phyloP scores from a whole-genome alignment of 2,113 vertebrate genomes.

The Daboia siamensis region DNA sequence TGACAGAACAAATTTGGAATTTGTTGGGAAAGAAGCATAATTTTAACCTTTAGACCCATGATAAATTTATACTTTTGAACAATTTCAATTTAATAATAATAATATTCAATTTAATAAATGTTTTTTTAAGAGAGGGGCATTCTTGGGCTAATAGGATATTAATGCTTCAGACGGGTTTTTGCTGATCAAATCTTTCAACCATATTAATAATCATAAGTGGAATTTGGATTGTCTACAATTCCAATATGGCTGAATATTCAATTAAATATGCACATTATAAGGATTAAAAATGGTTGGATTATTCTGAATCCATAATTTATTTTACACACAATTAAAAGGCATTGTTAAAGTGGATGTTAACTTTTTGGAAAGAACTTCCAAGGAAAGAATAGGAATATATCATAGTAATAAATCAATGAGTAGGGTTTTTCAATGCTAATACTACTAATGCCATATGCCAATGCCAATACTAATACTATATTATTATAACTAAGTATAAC shows the following conservation, averaged over 20 bases:
- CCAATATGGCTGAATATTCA: neutral
- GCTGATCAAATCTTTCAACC: neutral
- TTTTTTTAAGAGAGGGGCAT: neutral
- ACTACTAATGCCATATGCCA: too few relatives aligned
- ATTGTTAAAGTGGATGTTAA: neutral
- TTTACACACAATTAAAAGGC: neutral
- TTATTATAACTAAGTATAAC: neutral
- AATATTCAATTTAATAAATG: too few relatives aligned
- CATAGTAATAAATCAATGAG: neutral
- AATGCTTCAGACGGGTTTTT: neutral
- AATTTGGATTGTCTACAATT: neutral
- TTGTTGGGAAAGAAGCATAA: neutral
- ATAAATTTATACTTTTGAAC: neutral
- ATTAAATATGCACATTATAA: neutral
- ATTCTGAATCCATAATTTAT: neutral
- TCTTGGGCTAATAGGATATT: neutral
- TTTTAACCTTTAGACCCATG: neutral
- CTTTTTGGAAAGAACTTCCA: neutral
- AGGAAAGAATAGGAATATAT: neutral
- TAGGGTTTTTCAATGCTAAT: neutral
- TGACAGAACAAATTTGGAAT: neutral
- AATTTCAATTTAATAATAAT: neutral
- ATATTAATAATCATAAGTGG: neutral
- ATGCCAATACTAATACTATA: too few relatives aligned
- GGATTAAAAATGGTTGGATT: neutral